phyloP scores from a whole-genome alignment of 2,797 vertebrate species.

The Pseudocheirus occidentalis region DNA sequence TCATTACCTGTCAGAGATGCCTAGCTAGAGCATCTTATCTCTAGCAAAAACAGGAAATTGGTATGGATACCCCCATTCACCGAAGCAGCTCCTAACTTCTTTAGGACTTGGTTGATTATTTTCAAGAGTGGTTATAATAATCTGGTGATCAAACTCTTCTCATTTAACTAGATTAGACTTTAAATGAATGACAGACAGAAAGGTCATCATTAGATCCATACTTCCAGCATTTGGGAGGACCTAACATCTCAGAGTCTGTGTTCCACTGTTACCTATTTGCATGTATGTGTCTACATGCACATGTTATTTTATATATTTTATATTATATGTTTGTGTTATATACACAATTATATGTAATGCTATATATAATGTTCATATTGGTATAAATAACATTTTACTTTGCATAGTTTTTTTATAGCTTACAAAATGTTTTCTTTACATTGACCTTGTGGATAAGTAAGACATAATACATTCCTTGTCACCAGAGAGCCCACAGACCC shows the following conservation, averaged over 20 bases:
- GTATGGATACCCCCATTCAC: not conserved
- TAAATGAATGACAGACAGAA: not conserved
- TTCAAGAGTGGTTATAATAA: not conserved
- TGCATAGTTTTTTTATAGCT: not conserved
- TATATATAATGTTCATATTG: not conserved
- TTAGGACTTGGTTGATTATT: not conserved
- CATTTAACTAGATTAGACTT: not conserved
- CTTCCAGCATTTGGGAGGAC: not conserved
- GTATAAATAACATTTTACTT: not conserved
- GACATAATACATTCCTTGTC: not conserved
- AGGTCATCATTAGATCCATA: not conserved
- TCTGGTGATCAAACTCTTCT: not conserved
- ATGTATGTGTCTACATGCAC: not conserved
- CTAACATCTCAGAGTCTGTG: not conserved
- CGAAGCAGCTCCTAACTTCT: not conserved
- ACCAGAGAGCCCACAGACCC: not conserved
- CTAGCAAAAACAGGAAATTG: not conserved
- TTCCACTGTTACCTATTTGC: not conserved
- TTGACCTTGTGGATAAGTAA: not conserved
- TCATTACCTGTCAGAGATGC: not conserved
- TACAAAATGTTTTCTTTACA: not conserved
- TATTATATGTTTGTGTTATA: too few relatives aligned
- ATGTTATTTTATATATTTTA: not conserved
- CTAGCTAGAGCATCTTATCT: not conserved
- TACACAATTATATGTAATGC: too few relatives aligned